Evolutionary conservation across 2,113 vertebrate genomes (phyloP).

Genomic region (Calidris pygmaea): DNA sequence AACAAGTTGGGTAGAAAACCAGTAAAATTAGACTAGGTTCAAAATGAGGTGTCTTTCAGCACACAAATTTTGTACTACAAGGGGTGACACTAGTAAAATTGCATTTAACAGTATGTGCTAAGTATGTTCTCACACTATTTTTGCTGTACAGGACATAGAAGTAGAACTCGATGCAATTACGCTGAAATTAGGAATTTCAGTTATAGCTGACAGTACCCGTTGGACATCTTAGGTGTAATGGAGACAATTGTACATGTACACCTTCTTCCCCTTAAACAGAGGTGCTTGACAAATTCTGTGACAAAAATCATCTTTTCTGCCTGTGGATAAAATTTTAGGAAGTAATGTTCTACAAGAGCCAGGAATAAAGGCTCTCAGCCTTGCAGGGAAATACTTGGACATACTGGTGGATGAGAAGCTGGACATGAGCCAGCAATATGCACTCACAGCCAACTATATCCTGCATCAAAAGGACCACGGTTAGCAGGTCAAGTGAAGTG

Average conservation of each 20-base stretch:
- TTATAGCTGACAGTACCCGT: not conserved
- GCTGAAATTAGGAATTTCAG: not conserved
- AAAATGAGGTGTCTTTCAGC: not conserved
- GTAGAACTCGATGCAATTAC: not conserved
- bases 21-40: not conserved
- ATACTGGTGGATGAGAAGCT: not conserved
- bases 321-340: not conserved
- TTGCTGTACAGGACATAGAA: not conserved
- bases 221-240: not conserved
- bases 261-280: not conserved
- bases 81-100: not conserved
- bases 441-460: rapidly evolving
- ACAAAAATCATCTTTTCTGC: not conserved
- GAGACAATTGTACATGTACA: not conserved
- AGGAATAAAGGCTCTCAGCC: not conserved
- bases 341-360: not conserved
- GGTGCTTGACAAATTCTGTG: not conserved
- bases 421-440: not conserved
- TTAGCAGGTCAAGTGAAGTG: rapidly evolving
- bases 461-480: not conserved
- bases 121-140: not conserved
- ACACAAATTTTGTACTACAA: not conserved
- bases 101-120: not conserved
- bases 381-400: not conserved
- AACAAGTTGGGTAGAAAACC: not conserved